Conservation (phyloP, 35 echinoderm and acorn worm species). For the Hemicentrotus pulcherrimus region DNA sequence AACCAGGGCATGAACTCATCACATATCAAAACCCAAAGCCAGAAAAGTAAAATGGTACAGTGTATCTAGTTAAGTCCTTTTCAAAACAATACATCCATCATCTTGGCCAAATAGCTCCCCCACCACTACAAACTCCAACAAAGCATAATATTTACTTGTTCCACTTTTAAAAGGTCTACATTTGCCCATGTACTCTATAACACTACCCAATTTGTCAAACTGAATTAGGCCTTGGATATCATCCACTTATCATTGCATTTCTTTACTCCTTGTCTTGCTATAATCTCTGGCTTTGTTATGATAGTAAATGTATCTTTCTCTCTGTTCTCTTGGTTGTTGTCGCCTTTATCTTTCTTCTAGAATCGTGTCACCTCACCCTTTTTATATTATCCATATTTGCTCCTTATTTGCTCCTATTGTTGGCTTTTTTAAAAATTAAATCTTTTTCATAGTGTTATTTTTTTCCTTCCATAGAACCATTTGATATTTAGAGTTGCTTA, state of each 20-base stretch:
- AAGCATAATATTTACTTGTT: slow-evolving; percentile 32
- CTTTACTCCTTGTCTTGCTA: not conserved
- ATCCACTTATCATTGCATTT: not conserved
- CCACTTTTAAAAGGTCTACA: slow-evolving; percentile 10
- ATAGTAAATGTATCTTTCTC: not conserved
- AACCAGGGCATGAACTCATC: not conserved
- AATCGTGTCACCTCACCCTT: not conserved
- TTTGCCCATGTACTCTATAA: not conserved
- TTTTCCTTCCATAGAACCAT: no score
- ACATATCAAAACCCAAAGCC: not conserved
- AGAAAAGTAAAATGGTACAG: not conserved
- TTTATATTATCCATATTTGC: not conserved
- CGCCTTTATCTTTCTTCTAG: not conserved
- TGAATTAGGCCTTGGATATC: not conserved
- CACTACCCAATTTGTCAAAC: slow-evolving; percentile 32
- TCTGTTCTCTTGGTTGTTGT: not conserved
- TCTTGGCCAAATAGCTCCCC: not conserved
- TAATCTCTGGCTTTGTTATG: not conserved
- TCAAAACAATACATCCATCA: slow-evolving; percentile 25
- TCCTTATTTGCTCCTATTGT: not conserved
- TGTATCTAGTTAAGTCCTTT: slow-evolving; percentile 3
- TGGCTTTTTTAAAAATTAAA: not conserved
- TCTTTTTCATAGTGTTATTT: not conserved
- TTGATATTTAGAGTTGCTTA: no score
- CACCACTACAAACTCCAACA: not conserved